Percentiles rank a stretch among this genome's conserved stretches.
Evolutionary conservation across 2,888 invertebrate genomes (phyloP).

Genomic region (Tipula confusa): DNA sequence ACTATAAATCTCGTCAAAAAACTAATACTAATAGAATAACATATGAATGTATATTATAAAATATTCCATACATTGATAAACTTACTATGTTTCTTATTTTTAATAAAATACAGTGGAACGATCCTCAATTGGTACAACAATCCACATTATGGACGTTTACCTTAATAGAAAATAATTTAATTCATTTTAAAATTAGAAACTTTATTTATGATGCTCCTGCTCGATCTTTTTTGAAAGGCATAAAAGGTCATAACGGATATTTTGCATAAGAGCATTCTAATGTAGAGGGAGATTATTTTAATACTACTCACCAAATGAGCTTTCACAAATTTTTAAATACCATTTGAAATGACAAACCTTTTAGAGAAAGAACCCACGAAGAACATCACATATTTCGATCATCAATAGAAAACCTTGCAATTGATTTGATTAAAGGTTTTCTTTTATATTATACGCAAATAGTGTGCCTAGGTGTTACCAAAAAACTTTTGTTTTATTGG

Average conservation of each 20-base stretch:
- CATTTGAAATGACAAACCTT: neutral
- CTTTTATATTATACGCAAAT: constrained; percentile 33
- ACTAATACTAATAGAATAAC: no score
- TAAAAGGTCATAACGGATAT: no score
- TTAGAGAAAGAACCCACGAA: neutral
- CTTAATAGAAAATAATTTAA: neutral
- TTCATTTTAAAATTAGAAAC: neutral
- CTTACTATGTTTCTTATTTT: no score
- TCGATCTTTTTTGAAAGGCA: neutral
- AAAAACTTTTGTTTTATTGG: constrained; percentile 29
- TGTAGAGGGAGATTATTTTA: neutral
- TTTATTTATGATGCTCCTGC: neutral
- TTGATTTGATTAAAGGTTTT: constrained; percentile 31
- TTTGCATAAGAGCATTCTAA: neutral
- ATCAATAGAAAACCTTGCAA: constrained; percentile 30
- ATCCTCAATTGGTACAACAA: no score
- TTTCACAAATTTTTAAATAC: constrained; percentile 25
- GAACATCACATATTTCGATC: constrained; percentile 29
- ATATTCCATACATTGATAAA: no score
- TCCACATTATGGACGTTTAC: no score
- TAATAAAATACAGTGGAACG: no score
- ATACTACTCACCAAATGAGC: neutral
- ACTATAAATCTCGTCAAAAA: no score
- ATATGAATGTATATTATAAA: no score
- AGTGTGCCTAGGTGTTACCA: constrained; percentile 28